Conservation (phyloP, 2,113 vertebrate species). For the Toxostoma redivivum region DNA sequence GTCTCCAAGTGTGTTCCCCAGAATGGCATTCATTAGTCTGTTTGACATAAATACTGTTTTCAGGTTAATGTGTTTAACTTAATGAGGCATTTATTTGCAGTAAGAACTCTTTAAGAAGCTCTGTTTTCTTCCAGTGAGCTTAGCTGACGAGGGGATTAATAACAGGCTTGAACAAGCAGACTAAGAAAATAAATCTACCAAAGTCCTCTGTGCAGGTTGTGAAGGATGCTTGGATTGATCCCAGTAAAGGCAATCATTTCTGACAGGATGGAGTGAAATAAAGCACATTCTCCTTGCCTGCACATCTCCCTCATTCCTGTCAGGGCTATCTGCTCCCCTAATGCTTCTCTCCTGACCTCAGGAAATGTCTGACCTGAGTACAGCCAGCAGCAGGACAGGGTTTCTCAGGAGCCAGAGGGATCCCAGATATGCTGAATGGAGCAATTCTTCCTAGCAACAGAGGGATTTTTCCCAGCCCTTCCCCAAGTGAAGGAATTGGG, state of each 20-base stretch:
- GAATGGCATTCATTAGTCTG: conserved; percentile 44
- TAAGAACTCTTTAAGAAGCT: conserved; percentile 57
- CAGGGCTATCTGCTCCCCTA: not conserved
- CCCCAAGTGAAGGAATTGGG: not conserved
- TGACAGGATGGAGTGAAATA: conserved; percentile 17
- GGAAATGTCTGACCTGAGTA: not conserved
- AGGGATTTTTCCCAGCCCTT: not conserved
- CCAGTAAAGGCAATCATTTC: conserved; percentile 15
- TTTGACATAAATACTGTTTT: conserved; percentile 54
- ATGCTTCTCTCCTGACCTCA: not conserved
- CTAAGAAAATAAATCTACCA: conserved; percentile 60
- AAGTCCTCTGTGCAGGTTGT: conserved; percentile 31
- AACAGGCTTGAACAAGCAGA: conserved; percentile 54
- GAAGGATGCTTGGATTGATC: conserved; percentile 54
- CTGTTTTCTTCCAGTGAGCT: conserved; percentile 54
- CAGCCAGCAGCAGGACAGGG: not conserved
- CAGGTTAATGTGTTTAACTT: conserved; percentile 65
- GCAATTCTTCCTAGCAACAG: not conserved
- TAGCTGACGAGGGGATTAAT: conserved; percentile 68
- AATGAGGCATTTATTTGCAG: conserved; percentile 72
- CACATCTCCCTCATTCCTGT: not conserved
- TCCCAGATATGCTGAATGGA: accelerated
- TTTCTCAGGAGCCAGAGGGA: not conserved
- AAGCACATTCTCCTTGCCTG: not conserved
- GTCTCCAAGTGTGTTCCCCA: not conserved